Conservation (phyloP, 2,797 vertebrate species). For the Halcyon chelicuti region DNA sequence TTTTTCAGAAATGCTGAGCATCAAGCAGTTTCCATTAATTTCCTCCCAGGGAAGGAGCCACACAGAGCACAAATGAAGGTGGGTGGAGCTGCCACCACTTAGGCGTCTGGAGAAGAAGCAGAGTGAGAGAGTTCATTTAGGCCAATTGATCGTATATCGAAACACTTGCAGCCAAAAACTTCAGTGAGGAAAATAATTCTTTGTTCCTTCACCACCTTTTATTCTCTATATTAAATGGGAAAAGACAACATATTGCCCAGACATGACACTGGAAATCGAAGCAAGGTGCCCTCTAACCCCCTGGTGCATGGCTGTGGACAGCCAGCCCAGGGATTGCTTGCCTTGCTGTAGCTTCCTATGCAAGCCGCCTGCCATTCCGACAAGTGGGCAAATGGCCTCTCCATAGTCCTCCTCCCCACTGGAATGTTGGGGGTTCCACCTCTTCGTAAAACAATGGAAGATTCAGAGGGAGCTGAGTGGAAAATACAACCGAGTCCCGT, state of each 20-base stretch:
- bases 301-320: background rate
- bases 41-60: background rate
- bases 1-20: background rate
- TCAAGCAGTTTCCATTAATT: conserved; percentile 16
- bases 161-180: conserved; percentile 32
- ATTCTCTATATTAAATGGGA: background rate
- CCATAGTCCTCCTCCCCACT: background rate
- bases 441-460: background rate
- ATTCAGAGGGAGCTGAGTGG: background rate
- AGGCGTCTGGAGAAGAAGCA: conserved; percentile 23
- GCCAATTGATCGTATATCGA: background rate
- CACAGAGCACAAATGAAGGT: background rate
- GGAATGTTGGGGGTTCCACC: fast-evolving
- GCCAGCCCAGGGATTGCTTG: background rate
- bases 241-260: background rate
- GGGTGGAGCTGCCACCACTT: conserved; percentile 31
- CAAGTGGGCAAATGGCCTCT: background rate
- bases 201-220: background rate
- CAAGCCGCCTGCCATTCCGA: background rate
- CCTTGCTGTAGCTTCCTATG: background rate
- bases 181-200: background rate
- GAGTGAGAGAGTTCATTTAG: conserved; percentile 15
- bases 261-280: background rate
- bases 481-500: fast-evolving
- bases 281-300: fast-evolving